Percentiles rank a stretch among this genome's conserved stretches.
These are phyloP conservation scores for Steinernema scapterisci DNA, from an alignment of 2,888 invertebrate genomes.

Conservation along the genomic window DNA sequence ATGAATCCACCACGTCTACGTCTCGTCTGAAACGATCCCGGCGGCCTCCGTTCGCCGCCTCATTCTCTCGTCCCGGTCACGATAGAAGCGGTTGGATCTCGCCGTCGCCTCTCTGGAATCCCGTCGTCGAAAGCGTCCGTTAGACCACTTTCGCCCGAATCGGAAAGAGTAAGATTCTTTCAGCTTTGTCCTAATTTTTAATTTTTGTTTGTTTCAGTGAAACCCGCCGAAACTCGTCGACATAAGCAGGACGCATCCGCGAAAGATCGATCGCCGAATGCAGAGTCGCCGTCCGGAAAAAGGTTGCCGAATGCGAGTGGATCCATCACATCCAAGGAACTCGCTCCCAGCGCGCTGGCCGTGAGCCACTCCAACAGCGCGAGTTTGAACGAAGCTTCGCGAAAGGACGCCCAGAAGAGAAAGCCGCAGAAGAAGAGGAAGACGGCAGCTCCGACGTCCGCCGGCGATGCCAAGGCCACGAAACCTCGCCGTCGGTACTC, in stretches of 20 bases:
- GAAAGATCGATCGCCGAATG: not conserved
- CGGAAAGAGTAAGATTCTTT: not conserved
- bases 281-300: too few species aligned
- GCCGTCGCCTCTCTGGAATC: too few species aligned
- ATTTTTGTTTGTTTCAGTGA: not conserved
- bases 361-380: conserved; percentile 2
- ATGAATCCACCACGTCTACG: too few species aligned
- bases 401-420: not conserved
- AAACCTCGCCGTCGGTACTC: not conserved
- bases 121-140: not conserved
- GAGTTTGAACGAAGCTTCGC: not conserved
- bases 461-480: not conserved
- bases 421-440: not conserved
- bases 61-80: not conserved
- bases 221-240: not conserved
- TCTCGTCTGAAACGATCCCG: too few species aligned
- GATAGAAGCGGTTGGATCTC: too few species aligned
- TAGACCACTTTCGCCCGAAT: not conserved
- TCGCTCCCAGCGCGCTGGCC: not conserved
- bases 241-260: not conserved
- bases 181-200: not conserved
- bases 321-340: not conserved
- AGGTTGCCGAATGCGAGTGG: not conserved
- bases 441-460: not conserved
- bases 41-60: not conserved